These are phyloP conservation scores for Leptobrachium ailaonicum DNA, from an alignment of 2,113 vertebrate species.

Conservation along the genomic window DNA sequence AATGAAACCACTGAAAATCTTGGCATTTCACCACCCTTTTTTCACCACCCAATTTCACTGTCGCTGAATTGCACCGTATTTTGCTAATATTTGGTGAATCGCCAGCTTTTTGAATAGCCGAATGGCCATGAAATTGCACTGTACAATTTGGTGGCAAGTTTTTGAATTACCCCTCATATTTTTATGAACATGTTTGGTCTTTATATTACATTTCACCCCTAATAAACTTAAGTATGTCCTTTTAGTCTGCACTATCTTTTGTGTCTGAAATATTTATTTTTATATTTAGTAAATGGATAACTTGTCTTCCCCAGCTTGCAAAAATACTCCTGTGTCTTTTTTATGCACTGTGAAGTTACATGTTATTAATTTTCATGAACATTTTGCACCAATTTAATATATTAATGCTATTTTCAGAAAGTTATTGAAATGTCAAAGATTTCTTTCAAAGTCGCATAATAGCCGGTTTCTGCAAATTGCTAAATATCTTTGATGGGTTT, in stretches of 20 bases:
- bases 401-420: constrained; percentile 36
- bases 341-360: constrained; percentile 22
- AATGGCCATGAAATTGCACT: no score
- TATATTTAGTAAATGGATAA: constrained; percentile 15
- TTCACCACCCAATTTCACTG: no score
- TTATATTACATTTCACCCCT: no score
- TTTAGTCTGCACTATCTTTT: background rate
- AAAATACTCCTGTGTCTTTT: constrained; percentile 21
- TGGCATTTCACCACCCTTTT: no score
- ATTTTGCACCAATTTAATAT: constrained; percentile 30
- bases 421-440: constrained; percentile 31
- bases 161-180: no score
- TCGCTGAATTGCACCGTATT: no score
- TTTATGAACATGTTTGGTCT: no score
- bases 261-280: constrained; percentile 13
- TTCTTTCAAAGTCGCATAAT: constrained; percentile 26
- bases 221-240: constrained; percentile 4
- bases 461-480: background rate
- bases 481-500: no score
- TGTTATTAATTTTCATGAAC: constrained; percentile 37
- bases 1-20: no score
- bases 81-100: no score
- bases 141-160: no score
- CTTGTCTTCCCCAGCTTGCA: constrained; percentile 8
- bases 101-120: no score